phyloP scores from a whole-genome alignment of 2,113 vertebrate species.

The Uropsilus gracilis region DNA sequence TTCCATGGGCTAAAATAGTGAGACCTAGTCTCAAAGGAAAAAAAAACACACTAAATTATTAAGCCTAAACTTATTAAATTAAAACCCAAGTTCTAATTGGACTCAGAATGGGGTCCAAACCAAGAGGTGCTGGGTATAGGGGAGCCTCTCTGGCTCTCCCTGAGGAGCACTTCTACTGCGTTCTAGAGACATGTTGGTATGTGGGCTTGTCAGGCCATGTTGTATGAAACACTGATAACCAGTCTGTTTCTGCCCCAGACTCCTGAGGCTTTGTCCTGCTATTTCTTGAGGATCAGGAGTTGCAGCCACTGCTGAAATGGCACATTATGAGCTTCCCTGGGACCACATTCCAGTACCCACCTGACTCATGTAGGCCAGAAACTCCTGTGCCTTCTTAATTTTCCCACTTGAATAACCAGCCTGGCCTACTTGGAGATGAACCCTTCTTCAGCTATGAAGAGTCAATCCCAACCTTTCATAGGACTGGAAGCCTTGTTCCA shows the following conservation, averaged over 20 bases:
- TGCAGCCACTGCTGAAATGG: neutral
- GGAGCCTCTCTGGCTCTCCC: neutral
- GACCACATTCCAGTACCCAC: neutral
- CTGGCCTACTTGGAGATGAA: neutral
- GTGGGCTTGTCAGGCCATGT: neutral
- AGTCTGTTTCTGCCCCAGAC: neutral
- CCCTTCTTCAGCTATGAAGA: neutral
- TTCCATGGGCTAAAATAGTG: no score
- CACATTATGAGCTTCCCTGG: neutral
- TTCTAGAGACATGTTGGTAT: neutral
- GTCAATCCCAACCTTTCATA: neutral
- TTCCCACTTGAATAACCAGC: neutral
- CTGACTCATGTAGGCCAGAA: neutral
- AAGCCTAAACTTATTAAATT: no score
- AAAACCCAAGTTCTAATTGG: neutral
- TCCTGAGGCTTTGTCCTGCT: neutral
- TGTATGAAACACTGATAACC: neutral
- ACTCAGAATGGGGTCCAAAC: neutral
- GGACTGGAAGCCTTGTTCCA: neutral
- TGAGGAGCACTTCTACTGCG: neutral
- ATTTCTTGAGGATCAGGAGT: neutral
- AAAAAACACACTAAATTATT: no score
- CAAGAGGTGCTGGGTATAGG: neutral
- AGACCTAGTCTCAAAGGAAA: no score
- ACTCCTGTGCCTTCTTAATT: neutral